phyloP scores from a whole-genome alignment of 2,888 invertebrate genomes.

The Ypsolopha sequella region DNA sequence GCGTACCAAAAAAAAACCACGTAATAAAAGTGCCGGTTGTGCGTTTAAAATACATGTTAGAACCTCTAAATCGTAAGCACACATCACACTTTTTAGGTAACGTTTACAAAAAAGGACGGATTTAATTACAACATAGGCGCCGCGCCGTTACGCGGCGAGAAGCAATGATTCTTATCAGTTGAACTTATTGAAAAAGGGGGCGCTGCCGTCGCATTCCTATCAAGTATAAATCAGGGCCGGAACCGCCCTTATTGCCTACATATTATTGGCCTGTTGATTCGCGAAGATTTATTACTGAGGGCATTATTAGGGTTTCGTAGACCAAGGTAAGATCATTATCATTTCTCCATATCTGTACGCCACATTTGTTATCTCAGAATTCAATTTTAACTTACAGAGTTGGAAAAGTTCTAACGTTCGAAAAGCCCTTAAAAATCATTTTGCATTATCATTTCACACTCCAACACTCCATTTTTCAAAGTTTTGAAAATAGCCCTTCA shows the following conservation, averaged over 20 bases:
- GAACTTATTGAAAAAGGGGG: constrained; percentile 59
- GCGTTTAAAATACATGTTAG: no score
- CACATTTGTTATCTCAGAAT: not conserved
- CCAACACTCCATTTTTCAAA: no score
- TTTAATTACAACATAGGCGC: constrained; percentile 54
- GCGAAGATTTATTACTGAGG: constrained; percentile 8
- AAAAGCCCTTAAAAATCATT: no score
- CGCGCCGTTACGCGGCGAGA: constrained; percentile 1
- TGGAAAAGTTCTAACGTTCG: no score
- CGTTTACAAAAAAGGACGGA: constrained; percentile 5
- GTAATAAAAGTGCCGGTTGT: no score
- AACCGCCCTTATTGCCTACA: constrained; percentile 48
- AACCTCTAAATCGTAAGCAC: not conserved
- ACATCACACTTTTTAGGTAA: not conserved
- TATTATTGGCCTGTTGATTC: constrained; percentile 44
- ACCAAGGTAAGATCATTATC: no score
- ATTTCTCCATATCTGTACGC: no score
- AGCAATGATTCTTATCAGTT: constrained; percentile 59
- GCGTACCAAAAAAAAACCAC: no score
- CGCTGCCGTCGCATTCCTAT: constrained; percentile 39
- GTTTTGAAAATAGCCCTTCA: no score
- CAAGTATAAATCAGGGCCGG: constrained; percentile 55
- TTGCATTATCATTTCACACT: no score
- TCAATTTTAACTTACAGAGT: not conserved
- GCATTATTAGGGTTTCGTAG: no score